Percentiles rank a stretch among this genome's conserved stretches.
phyloP scores from a whole-genome alignment of 2,113 vertebrate genomes.

The Oceanites oceanicus region DNA sequence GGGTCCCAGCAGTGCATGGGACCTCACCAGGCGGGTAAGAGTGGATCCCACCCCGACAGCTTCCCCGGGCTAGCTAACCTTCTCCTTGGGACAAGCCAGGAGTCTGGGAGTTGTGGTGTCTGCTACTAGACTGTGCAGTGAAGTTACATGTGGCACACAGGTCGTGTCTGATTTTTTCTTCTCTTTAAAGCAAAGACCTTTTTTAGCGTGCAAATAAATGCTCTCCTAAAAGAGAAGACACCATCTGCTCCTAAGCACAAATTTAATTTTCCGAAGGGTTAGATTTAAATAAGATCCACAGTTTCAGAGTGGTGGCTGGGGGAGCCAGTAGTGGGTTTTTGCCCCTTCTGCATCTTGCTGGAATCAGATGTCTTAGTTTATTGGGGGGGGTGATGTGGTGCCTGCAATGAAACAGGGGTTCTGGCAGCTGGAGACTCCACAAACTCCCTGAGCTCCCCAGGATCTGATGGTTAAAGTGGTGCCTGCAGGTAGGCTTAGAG shows the following conservation, averaged over 20 bases:
- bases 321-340: neutral
- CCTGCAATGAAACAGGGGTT: neutral
- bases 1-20: neutral
- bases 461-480: neutral
- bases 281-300: conserved; percentile 19
- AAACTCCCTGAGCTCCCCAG: neutral
- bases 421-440: neutral
- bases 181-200: conserved; percentile 1
- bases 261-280: conserved; percentile 15
- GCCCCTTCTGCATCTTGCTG: neutral
- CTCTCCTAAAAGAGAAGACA: conserved; percentile 23
- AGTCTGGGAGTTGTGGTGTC: neutral
- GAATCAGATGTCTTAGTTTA: neutral
- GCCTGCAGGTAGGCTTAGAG: neutral
- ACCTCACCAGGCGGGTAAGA: neutral
- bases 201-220: neutral
- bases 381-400: neutral
- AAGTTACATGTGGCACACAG: neutral
- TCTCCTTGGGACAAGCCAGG: neutral
- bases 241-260: conserved; percentile 37
- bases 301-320: neutral
- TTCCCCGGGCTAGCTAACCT: neutral
- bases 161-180: neutral
- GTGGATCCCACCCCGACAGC: neutral
- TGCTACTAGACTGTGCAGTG: neutral